phyloP scores from a whole-genome alignment of 2,888 invertebrate species.

The Frankliniella intonsa region DNA sequence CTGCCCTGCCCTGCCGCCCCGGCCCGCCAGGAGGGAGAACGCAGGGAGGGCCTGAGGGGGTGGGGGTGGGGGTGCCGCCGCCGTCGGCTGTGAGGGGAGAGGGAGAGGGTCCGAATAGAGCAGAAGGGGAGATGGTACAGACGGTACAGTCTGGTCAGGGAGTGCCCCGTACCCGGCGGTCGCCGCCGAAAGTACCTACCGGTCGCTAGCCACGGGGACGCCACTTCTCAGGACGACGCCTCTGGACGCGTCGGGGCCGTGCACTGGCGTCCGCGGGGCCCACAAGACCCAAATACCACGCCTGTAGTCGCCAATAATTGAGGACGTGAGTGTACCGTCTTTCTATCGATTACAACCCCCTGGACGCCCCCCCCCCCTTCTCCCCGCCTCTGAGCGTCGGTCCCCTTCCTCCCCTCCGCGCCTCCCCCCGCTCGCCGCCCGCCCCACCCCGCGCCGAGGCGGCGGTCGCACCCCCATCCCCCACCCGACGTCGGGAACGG shows the following conservation, averaged over 20 bases:
- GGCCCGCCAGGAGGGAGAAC: background rate
- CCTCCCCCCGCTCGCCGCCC: background rate
- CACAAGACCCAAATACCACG: too few relatives aligned
- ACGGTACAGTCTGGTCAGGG: background rate
- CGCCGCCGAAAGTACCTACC: background rate
- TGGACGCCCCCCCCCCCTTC: background rate
- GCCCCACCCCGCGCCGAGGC: background rate
- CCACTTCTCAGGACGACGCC: background rate
- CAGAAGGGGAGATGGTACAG: conserved; percentile 16
- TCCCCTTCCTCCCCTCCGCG: background rate
- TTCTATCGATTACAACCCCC: conserved; percentile 26
- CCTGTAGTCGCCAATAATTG: too few relatives aligned
- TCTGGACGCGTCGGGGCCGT: background rate
- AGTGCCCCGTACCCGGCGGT: background rate
- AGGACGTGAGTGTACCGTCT: background rate
- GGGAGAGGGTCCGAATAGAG: background rate
- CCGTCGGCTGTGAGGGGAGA: background rate
- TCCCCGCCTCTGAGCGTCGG: background rate
- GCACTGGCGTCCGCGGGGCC: too few relatives aligned
- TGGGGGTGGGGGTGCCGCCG: background rate
- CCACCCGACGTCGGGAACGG: background rate
- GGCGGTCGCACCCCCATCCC: background rate
- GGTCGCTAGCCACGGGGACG: background rate
- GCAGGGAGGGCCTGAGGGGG: background rate
- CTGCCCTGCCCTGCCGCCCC: too few relatives aligned